These are phyloP conservation scores for Sus cebifrons DNA, from an alignment of 2,797 vertebrate species.

Conservation along the genomic window DNA sequence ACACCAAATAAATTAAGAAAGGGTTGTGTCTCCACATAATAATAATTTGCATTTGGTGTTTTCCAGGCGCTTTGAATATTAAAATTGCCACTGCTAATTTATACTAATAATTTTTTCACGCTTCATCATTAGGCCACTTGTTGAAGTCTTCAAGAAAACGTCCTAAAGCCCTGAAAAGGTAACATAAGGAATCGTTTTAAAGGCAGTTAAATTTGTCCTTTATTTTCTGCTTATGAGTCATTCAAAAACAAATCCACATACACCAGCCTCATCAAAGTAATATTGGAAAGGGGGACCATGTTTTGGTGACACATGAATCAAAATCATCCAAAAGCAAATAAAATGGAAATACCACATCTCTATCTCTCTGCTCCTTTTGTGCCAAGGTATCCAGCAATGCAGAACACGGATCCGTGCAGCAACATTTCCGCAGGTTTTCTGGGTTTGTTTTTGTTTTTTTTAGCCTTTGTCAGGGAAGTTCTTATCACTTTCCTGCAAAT, in stretches of 20 bases:
- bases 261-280: slow-evolving; percentile 43
- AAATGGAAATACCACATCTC: slow-evolving; percentile 1
- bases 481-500: slow-evolving; percentile 77
- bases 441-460: not conserved
- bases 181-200: slow-evolving; percentile 65
- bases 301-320: slow-evolving; percentile 68
- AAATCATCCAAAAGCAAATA: slow-evolving; percentile 63
- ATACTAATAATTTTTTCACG: slow-evolving; percentile 57
- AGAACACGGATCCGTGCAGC: not conserved
- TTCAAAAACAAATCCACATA: slow-evolving; percentile 61
- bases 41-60: slow-evolving; percentile 49
- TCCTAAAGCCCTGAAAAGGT: slow-evolving; percentile 55
- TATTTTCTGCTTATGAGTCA: slow-evolving; percentile 52
- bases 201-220: slow-evolving; percentile 62
- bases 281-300: slow-evolving; percentile 28
- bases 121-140: not conserved
- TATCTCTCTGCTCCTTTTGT: slow-evolving; percentile 52
- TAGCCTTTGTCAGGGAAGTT: slow-evolving; percentile 39
- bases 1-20: not conserved
- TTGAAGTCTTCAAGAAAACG: slow-evolving; percentile 50
- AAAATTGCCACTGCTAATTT: slow-evolving; percentile 67
- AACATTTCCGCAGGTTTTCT: slow-evolving; percentile 48
- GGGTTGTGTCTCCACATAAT: not conserved
- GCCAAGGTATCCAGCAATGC: slow-evolving; percentile 64
- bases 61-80: slow-evolving; percentile 67